phyloP scores from a whole-genome alignment of 1,140 invertebrate genomes.

The Drosophila leontia region DNA sequence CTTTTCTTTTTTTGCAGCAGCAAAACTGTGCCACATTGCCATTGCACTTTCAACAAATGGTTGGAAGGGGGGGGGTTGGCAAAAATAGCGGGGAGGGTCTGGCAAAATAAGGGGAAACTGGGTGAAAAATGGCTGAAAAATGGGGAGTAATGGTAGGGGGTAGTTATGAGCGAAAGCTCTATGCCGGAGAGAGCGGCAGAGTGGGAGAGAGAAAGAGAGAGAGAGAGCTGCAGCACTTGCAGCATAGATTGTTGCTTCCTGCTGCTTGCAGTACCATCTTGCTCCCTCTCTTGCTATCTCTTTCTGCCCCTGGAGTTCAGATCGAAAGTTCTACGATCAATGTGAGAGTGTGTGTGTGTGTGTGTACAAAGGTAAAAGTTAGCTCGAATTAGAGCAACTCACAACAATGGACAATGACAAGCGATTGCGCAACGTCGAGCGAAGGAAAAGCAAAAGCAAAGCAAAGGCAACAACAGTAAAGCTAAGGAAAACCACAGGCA shows the following conservation, averaged over 20 bases:
- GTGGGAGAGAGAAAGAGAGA: conserved; percentile 14
- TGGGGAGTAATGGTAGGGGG: conserved; percentile 12
- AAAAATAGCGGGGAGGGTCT: not conserved
- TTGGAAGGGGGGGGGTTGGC: not conserved
- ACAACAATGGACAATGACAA: conserved; percentile 54
- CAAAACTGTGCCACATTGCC: conserved; percentile 46
- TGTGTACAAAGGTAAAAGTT: conserved; percentile 69
- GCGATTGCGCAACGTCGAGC: conserved; percentile 70
- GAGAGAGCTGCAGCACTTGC: conserved; percentile 46
- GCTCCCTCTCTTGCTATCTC: conserved; percentile 9
- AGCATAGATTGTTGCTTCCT: conserved; percentile 46
- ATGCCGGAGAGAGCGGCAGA: conserved; percentile 14
- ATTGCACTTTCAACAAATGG: conserved; percentile 42
- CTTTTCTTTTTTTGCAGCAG: conserved; percentile 4
- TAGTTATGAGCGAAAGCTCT: conserved; percentile 32
- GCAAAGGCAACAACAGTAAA: conserved; percentile 4
- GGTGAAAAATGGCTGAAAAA: conserved; percentile 17
- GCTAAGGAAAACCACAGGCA: conserved; percentile 10
- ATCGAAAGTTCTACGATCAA: conserved; percentile 52
- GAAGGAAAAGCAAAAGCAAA: conserved; percentile 28
- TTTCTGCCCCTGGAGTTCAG: conserved; percentile 17
- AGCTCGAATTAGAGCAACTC: conserved; percentile 65
- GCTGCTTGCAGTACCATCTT: conserved; percentile 11
- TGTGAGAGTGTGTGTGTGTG: conserved; percentile 16
- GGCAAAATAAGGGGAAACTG: conserved; percentile 4